Evolutionary conservation across 1,140 invertebrate genomes (phyloP), one percentile per base, ranked within the genome.

Genomic region (Drosophila bifasciata): DNA sequence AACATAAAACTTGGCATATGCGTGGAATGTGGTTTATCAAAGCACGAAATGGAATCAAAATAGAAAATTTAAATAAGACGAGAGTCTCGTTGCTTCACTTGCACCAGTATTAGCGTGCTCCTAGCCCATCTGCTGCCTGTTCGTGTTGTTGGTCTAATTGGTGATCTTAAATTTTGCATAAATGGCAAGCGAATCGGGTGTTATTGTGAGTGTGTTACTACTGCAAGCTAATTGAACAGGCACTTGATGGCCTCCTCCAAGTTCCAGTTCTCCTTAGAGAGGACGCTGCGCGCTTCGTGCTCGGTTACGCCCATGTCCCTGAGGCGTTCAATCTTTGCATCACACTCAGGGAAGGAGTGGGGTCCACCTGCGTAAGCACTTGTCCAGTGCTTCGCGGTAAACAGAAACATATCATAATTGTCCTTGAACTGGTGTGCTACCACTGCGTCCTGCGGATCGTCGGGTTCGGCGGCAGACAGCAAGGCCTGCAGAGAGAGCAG

Each of bases 341-440:
- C 95, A 92, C 96, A 96, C 63, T 97, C 95, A 52, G 93, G 92
- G 94, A 94, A 95, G 71, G 93, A 93, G 60, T 94, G 93, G n/a
- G 96, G 96, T 25, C 96, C 97, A 80, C 96, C 96, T 23, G 98
- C 99, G 93, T 99, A 99, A 15, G 96, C 94, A 90, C 96, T 95
- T 63, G 98, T 97, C 99, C 99, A 99, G 93, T 98, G 97, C 88
- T 94, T 94, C 43, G 98, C 98, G 49, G 98, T 99, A 89, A 95
- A 93, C 66, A 94, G 93, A 92, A 98, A 99, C 91, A 98, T 95
- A 73, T 95, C 94, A 50, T 94, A 93, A 90, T 97, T 95, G 79
- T 97, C 96, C 93, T 98, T 98, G 91, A 96, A 99, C 92, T 99
- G 98, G 91, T 95, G 96, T 41, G 98, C 98, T n/a, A 99, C 98